Base-by-base conservation (phyloP, 2,888 invertebrate genomes). In the Zootermopsis nevadensis region DNA sequence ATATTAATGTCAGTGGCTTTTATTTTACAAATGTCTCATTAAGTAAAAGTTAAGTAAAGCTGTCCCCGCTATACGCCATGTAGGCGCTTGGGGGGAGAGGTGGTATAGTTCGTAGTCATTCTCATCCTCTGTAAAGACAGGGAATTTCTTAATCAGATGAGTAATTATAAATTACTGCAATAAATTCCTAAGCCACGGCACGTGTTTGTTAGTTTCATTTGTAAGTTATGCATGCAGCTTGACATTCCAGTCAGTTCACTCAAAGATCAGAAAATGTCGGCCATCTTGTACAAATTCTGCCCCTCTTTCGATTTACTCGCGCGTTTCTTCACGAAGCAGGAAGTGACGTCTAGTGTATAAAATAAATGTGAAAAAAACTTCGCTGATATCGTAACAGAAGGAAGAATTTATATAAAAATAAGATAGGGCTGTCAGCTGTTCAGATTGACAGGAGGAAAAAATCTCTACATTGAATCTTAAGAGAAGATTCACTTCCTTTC, bases 341-440 rank as follows among this genome's bases (percentile, higher is more conserved):
- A 55, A 79, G 55, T 60, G 79, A 60, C 60, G 30, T 53, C 30
- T 48, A 31, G 77, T 27, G 24, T 22, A 19, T n/a, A 31, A 60
- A 79, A 79, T 60, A 60, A 35, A 79, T 33, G 38, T 42, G 24
- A 30, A n/a, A 79, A n/a, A 31, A 79, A 79, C 42, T 79, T 79
- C 27, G 31, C 24, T 77, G 77, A 79, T 79, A 35, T 60, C 79
- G 60, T 55, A 79, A 77, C 53, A 24, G 53, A 53, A 53, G 53
- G 33, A 53, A 77, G 38, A 77, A 77, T 77, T 30, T 77, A 77
- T 53, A 77, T 38, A 77, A 77, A 53, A 53, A 77, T 48, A 77
- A 77, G 55, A 79, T 79, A 79, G 60, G 38, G 35, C 79, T 79
- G 79, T 79, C 79, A 79, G 79, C 60, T 79, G 67, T 77, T 81